Percentiles rank a stretch among this genome's conserved stretches.
Conservation (phyloP, 2,888 invertebrate genomes). For the Candidula unifasciata region DNA sequence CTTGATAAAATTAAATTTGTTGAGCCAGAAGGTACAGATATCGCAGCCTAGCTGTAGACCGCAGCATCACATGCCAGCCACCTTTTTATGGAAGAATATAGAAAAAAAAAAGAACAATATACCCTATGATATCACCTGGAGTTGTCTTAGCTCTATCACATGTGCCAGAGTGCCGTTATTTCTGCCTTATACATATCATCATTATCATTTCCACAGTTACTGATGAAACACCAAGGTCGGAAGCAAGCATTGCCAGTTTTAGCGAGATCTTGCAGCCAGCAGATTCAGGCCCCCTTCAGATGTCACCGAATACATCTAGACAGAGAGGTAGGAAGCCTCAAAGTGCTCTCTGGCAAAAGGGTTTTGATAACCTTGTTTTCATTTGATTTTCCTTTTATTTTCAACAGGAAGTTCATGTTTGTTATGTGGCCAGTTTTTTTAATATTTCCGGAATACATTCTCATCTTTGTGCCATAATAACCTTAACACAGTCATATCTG, state of each 20-base stretch:
- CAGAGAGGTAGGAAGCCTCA: slow-evolving; percentile 72
- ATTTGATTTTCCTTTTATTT: slow-evolving; percentile 44
- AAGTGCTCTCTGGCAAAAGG: slow-evolving; percentile 64
- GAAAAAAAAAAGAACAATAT: no score
- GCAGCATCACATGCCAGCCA: no score
- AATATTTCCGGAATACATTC: not conserved
- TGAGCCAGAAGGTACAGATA: no score
- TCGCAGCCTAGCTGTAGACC: no score
- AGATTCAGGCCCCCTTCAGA: slow-evolving; percentile 54
- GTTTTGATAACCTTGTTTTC: slow-evolving; percentile 62
- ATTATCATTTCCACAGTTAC: slow-evolving; percentile 40
- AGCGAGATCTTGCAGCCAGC: slow-evolving; percentile 55
- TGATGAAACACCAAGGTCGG: slow-evolving; percentile 51
- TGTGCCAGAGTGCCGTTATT: not conserved
- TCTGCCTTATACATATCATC: not conserved
- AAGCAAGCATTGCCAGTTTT: slow-evolving; percentile 58
- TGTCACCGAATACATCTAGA: slow-evolving; percentile 66
- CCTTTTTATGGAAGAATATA: no score
- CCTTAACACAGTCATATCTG: no score
- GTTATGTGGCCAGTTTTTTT: no score
- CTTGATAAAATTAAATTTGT: no score
- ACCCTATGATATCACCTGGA: no score
- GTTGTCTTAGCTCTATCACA: no score
- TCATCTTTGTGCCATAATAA: not conserved
- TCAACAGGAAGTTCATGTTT: not conserved